Evolutionary conservation across 2,888 invertebrate genomes (phyloP).

Genomic region (Spilosoma lubricipeda): DNA sequence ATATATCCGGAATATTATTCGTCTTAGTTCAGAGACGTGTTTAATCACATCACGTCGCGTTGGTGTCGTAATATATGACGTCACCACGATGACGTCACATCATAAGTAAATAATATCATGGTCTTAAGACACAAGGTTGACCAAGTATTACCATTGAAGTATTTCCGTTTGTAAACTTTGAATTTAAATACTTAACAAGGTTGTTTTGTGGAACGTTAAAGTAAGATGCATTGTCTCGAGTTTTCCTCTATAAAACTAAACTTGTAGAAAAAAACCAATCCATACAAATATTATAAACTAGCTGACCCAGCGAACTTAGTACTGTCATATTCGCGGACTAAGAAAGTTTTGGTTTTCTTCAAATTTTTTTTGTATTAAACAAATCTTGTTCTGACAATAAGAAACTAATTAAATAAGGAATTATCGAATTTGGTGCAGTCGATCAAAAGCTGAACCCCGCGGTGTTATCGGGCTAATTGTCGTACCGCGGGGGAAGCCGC

Average conservation of each 20-base stretch:
- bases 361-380: no score
- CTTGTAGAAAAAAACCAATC: background rate
- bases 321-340: no score
- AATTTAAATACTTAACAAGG: background rate
- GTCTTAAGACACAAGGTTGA: background rate
- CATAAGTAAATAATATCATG: constrained; percentile 1
- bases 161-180: background rate
- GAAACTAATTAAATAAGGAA: no score
- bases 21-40: background rate
- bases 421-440: no score
- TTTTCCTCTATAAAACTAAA: background rate
- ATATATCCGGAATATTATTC: background rate
- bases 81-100: constrained; percentile 6
- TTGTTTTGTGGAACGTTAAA: background rate
- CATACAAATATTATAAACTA: no score
- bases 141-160: constrained; percentile 1
- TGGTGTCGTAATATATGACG: background rate
- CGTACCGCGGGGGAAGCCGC: no score
- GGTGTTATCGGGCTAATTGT: no score
- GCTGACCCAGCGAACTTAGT: no score
- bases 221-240: no score
- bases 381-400: no score
- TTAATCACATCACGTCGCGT: background rate
- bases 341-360: no score
- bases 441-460: no score